Evolutionary conservation across 2,888 invertebrate species (phyloP).

Genomic region (Pristionchus japonicus): DNA sequence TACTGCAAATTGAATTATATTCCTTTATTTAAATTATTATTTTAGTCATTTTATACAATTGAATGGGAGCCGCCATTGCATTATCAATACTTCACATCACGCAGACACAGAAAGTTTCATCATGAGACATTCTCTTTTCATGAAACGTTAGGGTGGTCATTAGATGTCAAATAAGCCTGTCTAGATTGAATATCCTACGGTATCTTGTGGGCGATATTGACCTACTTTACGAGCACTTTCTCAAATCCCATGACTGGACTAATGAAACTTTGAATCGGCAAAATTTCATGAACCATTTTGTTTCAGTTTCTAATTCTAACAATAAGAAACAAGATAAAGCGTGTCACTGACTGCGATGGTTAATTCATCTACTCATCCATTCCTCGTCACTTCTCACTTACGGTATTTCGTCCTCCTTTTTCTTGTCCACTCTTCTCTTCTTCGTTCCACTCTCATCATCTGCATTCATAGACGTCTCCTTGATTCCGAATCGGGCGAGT

Average conservation of each 20-base stretch:
- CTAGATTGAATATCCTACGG: not conserved
- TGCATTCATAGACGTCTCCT: not conserved
- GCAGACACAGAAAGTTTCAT: not conserved
- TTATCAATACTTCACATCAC: not conserved
- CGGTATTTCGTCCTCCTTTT: not conserved
- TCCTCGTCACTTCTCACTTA: no score
- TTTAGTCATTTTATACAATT: no score
- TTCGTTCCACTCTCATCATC: conserved; percentile 10
- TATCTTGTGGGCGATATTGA: conserved; percentile 9
- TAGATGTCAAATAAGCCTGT: not conserved
- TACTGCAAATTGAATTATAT: not conserved
- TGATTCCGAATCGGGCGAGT: conserved; percentile 6
- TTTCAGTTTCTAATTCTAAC: no score
- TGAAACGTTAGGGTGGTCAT: not conserved
- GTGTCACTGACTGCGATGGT: no score
- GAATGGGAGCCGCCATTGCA: no score
- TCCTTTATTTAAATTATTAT: not conserved
- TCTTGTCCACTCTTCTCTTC: not conserved
- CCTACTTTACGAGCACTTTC: not conserved
- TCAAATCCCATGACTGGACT: not conserved
- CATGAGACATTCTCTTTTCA: no score
- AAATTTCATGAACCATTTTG: not conserved
- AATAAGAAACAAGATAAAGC: no score
- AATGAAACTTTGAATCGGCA: not conserved
- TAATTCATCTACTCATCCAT: no score